Conservation (phyloP, 2,888 invertebrate genomes). For the Girardia tigrina region DNA sequence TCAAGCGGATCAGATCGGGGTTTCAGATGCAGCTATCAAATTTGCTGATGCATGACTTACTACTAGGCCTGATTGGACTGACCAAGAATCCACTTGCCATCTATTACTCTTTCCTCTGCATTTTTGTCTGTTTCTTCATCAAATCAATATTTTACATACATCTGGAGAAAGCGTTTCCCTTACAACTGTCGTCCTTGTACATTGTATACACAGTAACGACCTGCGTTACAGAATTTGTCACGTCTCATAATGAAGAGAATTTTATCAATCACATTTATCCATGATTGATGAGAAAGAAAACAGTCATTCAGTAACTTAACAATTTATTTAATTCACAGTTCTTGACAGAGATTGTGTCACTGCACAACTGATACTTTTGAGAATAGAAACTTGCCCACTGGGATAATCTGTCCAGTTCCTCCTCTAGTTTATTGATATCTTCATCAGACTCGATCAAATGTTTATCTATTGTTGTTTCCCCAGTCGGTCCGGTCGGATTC, state of each 20-base stretch:
- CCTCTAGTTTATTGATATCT: not conserved
- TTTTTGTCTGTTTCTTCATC: not conserved
- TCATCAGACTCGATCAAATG: no score
- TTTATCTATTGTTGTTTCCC: no score
- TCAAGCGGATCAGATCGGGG: not conserved
- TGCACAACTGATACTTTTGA: not conserved
- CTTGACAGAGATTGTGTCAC: not conserved
- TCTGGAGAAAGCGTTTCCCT: not conserved
- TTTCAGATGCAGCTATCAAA: not conserved
- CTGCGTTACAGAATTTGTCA: not conserved
- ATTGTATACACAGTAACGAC: not conserved
- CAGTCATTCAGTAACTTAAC: no score
- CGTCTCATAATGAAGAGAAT: not conserved
- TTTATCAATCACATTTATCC: not conserved
- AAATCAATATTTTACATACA: not conserved
- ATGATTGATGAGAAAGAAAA: not conserved
- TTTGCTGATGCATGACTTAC: not conserved
- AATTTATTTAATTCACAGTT: no score
- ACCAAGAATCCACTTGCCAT: not conserved
- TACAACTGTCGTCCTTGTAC: not conserved
- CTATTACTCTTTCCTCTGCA: not conserved
- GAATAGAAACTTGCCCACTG: slow-evolving; percentile 17
- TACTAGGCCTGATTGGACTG: not conserved
- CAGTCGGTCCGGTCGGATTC: no score
- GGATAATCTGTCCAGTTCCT: not conserved